These are phyloP conservation scores for Nesospiza acunhae DNA, from an alignment of 2,113 vertebrate species.

Conservation along the genomic window DNA sequence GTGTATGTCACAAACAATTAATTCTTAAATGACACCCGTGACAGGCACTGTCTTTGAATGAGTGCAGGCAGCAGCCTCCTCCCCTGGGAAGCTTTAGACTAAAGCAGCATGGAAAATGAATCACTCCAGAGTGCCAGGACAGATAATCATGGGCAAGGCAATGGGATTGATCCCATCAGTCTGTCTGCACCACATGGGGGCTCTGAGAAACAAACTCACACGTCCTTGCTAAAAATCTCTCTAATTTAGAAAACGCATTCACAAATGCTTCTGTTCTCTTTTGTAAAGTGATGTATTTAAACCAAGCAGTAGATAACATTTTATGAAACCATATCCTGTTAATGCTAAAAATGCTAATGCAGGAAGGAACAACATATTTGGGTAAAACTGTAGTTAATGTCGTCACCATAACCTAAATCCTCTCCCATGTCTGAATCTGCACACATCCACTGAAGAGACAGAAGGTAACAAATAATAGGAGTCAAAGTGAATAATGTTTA, in stretches of 20 bases:
- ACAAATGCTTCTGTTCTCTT: background rate
- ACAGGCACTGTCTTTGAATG: background rate
- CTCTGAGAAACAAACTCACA: background rate
- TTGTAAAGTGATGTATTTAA: background rate
- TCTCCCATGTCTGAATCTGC: background rate
- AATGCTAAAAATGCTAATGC: background rate
- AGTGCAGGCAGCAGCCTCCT: background rate
- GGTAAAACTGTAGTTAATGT: background rate
- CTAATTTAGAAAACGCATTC: background rate
- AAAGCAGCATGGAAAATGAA: slow-evolving; percentile 17
- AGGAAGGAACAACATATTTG: background rate
- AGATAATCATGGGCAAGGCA: background rate
- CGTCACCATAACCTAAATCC: background rate
- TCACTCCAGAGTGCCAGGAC: background rate
- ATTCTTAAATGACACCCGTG: background rate
- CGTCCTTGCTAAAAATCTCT: background rate
- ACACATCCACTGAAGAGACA: background rate
- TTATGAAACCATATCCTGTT: background rate
- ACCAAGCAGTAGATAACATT: background rate
- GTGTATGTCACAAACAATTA: slow-evolving; percentile 22
- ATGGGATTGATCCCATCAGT: background rate
- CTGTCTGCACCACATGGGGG: background rate
- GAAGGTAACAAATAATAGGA: background rate
- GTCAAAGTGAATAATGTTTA: background rate
- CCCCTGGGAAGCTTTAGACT: background rate